Base-by-base conservation (phyloP, 1,140 invertebrate species). In the Homalodisca vitripennis region DNA sequence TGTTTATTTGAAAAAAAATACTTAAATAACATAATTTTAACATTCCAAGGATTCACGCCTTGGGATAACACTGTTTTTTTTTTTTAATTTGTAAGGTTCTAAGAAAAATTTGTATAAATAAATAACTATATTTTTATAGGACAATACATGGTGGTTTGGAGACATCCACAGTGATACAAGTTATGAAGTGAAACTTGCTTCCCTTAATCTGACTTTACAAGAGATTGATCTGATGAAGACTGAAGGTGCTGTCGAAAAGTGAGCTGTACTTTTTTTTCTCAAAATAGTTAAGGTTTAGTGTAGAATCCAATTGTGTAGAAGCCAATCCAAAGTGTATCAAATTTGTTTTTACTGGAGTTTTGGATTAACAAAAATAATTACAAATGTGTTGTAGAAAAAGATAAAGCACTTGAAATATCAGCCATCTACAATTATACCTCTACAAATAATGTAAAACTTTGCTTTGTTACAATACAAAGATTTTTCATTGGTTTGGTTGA, bases 91-190 rank as follows among this genome's bases (percentile, higher is more conserved):
- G 10, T 12, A 20, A 55, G 17, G 6, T 12, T 6, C 17, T n/a
- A 22, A 55, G 6, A 12, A 55, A 22, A n/a, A 55, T 12, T 10
- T 10, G 6, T 10, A 10, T 6, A n/a, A 55, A 55, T 55, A 55
- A n/a, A 55, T 10, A 12, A 12, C 22, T 22, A 20, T 6, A 55
- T 10, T 65, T 29, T 31, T 65, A 3, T 31, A 73, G 72, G 67
- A 71, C 32, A 73, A 71, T 60, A 32, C 51, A 6, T 73, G 72
- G 72, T 73, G 72, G 72, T 69, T 47, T 63, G 72, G 72, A 31
- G 51, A 68, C 66, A 22, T 73, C 17, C 14, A 53, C 22, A 69
- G 48, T 71, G 72, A 73, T 47, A 29, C 30, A n/a, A 48, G 32
- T 41, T n/a, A 31, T 30, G 26, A 34, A 24, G 10, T 22, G 30